phyloP scores from a whole-genome alignment of 2,888 invertebrate genomes.

The Drosophila imparisetae region DNA sequence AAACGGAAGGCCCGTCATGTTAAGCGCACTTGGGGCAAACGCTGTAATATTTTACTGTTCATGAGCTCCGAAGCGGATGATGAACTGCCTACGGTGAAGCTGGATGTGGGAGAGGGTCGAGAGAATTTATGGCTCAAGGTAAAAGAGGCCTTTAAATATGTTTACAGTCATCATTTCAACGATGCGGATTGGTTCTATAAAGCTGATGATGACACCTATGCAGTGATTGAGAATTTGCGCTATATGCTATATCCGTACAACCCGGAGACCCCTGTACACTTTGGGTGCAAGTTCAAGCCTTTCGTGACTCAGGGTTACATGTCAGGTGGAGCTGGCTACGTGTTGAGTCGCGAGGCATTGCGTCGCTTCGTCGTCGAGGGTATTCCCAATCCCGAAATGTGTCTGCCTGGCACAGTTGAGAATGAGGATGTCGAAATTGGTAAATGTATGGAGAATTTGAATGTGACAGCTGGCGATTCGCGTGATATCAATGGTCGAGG shows the following conservation, averaged over 20 bases:
- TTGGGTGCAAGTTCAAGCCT: conserved; percentile 2
- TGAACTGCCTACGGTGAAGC: too few species aligned
- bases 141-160: conserved; percentile 11
- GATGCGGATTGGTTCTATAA: conserved; percentile 19
- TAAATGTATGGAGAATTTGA: conserved; percentile 84
- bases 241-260: conserved; percentile 15
- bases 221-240: conserved; percentile 2
- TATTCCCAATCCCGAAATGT: conserved; percentile 2
- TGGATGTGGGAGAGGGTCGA: too few species aligned
- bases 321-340: conserved; percentile 8
- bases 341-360: conserved; percentile 6
- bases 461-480: conserved; percentile 94
- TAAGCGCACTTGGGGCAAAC: too few species aligned
- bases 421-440: conserved; percentile 85
- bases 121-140: neutral
- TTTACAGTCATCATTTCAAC: conserved; percentile 5
- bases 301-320: conserved; percentile 1
- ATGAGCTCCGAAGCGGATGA: too few species aligned
- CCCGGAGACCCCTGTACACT: conserved; percentile 7
- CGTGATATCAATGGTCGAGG: conserved; percentile 87
- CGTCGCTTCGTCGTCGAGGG: conserved; percentile 1
- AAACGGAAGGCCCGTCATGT: too few species aligned
- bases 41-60: too few species aligned
- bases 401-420: neutral
- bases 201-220: conserved; percentile 9